Percentiles rank a stretch among this genome's conserved stretches.
phyloP scores from a whole-genome alignment of 2,797 vertebrate genomes.

The Enteromius viviparus region DNA sequence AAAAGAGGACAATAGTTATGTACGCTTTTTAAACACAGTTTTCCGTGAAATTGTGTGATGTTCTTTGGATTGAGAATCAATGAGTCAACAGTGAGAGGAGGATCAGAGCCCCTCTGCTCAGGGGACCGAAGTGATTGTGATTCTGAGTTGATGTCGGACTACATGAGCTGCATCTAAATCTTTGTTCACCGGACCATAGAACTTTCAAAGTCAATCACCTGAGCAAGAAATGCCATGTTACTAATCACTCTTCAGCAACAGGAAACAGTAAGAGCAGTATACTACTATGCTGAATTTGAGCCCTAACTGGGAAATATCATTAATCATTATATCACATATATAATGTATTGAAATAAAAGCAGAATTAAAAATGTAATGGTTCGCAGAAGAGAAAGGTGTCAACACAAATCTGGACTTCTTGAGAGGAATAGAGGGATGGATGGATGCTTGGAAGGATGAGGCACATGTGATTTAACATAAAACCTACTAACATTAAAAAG shows the following conservation, averaged over 20 bases:
- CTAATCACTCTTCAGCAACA: neutral
- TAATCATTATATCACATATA: too few species aligned
- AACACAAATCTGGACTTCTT: neutral
- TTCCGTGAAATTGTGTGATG: conserved; percentile 42
- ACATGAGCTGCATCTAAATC: conserved; percentile 20
- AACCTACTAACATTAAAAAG: neutral
- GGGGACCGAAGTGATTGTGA: conserved; percentile 5
- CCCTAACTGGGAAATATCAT: neutral
- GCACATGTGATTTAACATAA: neutral
- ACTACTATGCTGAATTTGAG: neutral
- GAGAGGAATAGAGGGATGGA: conserved; percentile 4
- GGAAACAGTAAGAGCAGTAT: neutral
- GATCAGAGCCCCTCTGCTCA: conserved; percentile 25
- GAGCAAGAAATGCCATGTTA: neutral
- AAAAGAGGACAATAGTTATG: conserved; percentile 39
- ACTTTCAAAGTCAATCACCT: neutral
- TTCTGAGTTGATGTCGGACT: conserved; percentile 6
- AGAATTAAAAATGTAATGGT: neutral
- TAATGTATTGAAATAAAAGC: neutral
- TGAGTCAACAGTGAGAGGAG: conserved; percentile 39
- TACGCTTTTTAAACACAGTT: conserved; percentile 47
- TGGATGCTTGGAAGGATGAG: neutral
- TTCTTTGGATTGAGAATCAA: conserved; percentile 28
- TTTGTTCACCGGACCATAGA: neutral
- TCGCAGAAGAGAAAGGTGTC: neutral